phyloP scores from a whole-genome alignment of 2,797 vertebrate species.

The Tragelaphus eurycerus region DNA sequence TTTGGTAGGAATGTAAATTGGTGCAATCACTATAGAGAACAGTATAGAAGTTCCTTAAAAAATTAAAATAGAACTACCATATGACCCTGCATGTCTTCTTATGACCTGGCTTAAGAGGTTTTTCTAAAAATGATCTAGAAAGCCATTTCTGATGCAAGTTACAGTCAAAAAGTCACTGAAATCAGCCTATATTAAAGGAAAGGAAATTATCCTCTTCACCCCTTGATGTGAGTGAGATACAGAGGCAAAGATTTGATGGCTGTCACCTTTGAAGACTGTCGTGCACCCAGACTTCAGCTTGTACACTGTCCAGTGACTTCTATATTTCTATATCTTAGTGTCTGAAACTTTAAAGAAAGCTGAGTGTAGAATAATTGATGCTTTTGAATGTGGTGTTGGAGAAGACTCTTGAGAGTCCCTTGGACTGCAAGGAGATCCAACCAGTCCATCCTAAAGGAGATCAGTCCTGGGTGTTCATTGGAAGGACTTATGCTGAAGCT shows the following conservation, averaged over 20 bases:
- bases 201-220: background rate
- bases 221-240: background rate
- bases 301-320: background rate
- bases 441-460: background rate
- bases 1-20: background rate
- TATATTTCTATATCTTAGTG: background rate
- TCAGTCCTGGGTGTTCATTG: background rate
- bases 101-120: background rate
- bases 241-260: background rate
- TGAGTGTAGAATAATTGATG: background rate
- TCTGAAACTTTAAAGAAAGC: background rate
- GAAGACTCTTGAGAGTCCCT: background rate
- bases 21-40: background rate
- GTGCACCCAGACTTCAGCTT: background rate
- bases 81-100: background rate
- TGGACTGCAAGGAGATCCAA: background rate
- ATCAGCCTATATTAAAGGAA: background rate
- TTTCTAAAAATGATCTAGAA: background rate
- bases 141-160: background rate
- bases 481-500: background rate
- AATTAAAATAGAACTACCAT: background rate
- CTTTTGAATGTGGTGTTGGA: background rate
- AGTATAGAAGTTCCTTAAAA: background rate
- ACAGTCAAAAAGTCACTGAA: background rate
- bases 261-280: background rate